Conservation (phyloP, 1,140 invertebrate genomes). For the Drosophila kohkoa region DNA sequence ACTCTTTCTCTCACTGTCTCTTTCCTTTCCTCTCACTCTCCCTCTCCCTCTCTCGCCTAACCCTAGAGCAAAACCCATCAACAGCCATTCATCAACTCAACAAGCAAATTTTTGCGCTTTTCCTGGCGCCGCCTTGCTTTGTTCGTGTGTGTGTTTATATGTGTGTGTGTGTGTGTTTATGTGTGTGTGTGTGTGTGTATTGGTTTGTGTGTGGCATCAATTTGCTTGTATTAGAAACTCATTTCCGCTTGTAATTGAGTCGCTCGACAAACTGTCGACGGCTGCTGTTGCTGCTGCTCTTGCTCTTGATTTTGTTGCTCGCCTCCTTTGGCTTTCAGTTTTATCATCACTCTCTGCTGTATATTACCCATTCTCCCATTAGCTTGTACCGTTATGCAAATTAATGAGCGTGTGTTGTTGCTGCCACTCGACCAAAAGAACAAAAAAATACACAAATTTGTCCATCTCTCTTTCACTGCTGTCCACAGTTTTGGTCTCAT, state of each 20-base stretch:
- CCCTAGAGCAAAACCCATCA: constrained; percentile 41
- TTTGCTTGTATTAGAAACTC: constrained; percentile 78
- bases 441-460: neutral
- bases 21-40: neutral
- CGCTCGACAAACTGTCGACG: constrained; percentile 50
- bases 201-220: constrained; percentile 55
- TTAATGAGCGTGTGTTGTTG: constrained; percentile 50
- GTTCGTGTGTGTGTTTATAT: constrained; percentile 7
- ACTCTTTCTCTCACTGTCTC: neutral
- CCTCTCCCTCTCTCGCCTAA: neutral
- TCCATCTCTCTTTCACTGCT: neutral
- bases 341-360: neutral
- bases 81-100: constrained; percentile 68
- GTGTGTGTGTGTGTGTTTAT: constrained; percentile 5
- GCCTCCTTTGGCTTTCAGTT: neutral
- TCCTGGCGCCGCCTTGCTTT: constrained; percentile 22
- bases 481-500: neutral
- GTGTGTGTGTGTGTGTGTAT: constrained; percentile 6
- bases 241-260: constrained; percentile 79
- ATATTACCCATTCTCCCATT: neutral
- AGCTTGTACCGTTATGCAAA: constrained; percentile 46
- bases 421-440: neutral
- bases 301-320: neutral
- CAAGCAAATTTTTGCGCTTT: constrained; percentile 64
- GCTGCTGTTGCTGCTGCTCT: constrained; percentile 9